Conservation (phyloP, 1,140 invertebrate species). For the Chelonus insularis region DNA sequence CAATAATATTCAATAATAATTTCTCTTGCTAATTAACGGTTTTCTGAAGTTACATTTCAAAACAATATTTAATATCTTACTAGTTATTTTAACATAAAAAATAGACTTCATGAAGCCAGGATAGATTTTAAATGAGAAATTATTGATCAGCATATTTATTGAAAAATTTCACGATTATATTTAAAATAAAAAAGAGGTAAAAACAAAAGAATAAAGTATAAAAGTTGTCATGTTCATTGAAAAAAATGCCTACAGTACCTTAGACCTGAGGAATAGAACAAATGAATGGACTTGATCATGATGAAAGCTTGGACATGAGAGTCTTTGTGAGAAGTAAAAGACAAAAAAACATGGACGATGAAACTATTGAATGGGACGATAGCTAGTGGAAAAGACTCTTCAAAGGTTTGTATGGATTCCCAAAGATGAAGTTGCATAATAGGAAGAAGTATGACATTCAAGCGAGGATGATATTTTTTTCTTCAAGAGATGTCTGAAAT, state of each 20-base stretch:
- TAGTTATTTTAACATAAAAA: too few relatives aligned
- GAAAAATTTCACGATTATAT: neutral
- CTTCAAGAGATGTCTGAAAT: conserved; percentile 17
- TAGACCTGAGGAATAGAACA: conserved; percentile 8
- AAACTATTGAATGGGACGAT: conserved; percentile 18
- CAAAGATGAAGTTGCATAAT: conserved; percentile 5
- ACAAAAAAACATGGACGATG: conserved; percentile 13
- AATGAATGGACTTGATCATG: conserved; percentile 2
- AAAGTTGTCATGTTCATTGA: neutral
- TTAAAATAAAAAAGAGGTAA: neutral
- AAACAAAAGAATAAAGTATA: neutral
- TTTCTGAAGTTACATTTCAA: too few relatives aligned
- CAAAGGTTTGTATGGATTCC: conserved; percentile 19
- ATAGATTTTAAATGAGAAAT: too few relatives aligned
- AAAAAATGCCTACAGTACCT: conserved; percentile 15
- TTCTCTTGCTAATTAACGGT: too few relatives aligned
- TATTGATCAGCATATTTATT: too few relatives aligned
- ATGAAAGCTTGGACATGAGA: conserved; percentile 13
- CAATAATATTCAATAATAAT: too few relatives aligned
- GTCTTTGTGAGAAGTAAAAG: neutral
- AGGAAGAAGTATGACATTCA: conserved; percentile 10
- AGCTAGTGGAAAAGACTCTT: conserved; percentile 14
- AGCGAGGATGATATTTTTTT: conserved; percentile 10
- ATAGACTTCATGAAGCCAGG: neutral
- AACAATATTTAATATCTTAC: too few relatives aligned